These are phyloP conservation scores for Uropetala carovei DNA, from an alignment of 2,888 invertebrate species.

Conservation along the genomic window DNA sequence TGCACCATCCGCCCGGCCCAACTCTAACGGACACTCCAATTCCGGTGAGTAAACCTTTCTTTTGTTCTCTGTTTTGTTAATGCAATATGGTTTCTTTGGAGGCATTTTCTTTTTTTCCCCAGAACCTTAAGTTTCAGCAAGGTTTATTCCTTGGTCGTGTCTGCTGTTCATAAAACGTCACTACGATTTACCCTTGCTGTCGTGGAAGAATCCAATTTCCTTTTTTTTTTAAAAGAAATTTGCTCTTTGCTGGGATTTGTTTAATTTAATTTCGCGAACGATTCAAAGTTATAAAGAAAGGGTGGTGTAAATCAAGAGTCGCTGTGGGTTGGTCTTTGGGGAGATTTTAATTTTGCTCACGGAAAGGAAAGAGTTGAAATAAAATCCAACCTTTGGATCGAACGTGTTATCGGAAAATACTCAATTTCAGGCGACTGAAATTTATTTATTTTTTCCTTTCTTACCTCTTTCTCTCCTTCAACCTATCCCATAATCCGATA, in stretches of 20 bases:
- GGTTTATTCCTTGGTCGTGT: too few relatives aligned
- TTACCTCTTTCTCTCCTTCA: not conserved
- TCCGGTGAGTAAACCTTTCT: slow-evolving; percentile 83
- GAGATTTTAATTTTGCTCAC: not conserved
- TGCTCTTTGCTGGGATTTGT: not conserved
- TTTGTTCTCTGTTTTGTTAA: slow-evolving; percentile 27
- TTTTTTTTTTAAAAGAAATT: not conserved
- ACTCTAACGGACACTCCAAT: slow-evolving; percentile 95
- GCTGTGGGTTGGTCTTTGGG: not conserved
- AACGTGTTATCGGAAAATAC: not conserved
- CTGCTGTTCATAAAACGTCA: not conserved
- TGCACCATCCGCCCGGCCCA: slow-evolving; percentile 95
- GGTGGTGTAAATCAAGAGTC: not conserved
- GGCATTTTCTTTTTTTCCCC: not conserved
- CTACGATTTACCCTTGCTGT: too few relatives aligned
- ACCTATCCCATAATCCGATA: not conserved
- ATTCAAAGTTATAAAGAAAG: not conserved
- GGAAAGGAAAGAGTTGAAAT: not conserved
- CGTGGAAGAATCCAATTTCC: not conserved
- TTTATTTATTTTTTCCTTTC: not conserved
- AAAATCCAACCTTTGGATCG: not conserved
- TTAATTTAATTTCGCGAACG: too few relatives aligned
- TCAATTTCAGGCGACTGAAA: too few relatives aligned
- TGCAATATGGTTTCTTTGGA: not conserved
- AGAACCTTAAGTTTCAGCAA: not conserved